A percentile compares a stretch with the other conserved stretches of the same genome.
phyloP scores from a whole-genome alignment of 2,113 vertebrate genomes.

The Penelope pileata region DNA sequence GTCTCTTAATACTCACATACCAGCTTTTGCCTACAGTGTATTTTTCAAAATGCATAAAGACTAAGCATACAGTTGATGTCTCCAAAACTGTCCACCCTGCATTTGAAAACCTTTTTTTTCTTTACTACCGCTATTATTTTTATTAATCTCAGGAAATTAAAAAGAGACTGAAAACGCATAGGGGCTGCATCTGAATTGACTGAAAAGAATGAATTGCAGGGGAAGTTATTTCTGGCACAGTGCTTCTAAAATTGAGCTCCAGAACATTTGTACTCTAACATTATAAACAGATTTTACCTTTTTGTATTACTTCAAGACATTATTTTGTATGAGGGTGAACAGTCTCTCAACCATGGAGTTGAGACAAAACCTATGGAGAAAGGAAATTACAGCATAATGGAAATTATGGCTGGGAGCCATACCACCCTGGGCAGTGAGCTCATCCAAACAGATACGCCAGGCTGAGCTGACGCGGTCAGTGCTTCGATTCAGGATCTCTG shows the following conservation, averaged over 20 bases:
- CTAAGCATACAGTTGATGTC: background rate
- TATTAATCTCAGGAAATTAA: constrained; percentile 26
- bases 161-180: background rate
- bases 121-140: background rate
- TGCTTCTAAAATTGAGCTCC: constrained; percentile 17
- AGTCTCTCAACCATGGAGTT: constrained; percentile 11
- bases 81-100: background rate
- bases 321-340: background rate
- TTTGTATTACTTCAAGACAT: background rate
- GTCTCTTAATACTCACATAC: background rate
- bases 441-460: constrained; percentile 47
- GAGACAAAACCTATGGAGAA: constrained; percentile 36
- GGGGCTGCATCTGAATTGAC: background rate
- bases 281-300: constrained; percentile 3
- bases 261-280: background rate
- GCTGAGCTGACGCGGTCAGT: constrained; percentile 24
- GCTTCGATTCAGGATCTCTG: background rate
- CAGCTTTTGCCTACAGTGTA: background rate
- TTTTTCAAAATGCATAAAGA: background rate
- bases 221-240: background rate
- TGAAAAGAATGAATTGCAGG: background rate
- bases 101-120: background rate
- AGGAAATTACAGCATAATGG: constrained; percentile 61
- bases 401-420: constrained; percentile 50
- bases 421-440: constrained; percentile 51